A percentile compares a stretch with the other conserved stretches of the same genome.
phyloP scores from a whole-genome alignment of 2,797 vertebrate species.

The Sphaeramia orbicularis region DNA sequence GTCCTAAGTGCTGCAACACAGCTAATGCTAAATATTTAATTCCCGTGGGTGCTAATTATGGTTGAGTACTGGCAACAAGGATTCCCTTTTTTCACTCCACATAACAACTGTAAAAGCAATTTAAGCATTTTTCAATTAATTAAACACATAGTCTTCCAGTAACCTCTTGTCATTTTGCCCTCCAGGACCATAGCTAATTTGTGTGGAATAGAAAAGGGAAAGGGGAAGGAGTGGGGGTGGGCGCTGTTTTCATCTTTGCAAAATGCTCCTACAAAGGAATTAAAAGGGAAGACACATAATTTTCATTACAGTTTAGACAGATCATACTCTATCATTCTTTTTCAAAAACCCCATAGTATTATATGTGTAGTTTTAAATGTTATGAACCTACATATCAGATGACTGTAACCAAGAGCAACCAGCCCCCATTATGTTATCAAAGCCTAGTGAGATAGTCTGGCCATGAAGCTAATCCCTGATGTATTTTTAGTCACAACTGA shows the following conservation, averaged over 20 bases:
- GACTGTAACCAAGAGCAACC: constrained; percentile 77
- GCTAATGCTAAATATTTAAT: constrained; percentile 99
- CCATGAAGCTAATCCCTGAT: constrained; percentile 82
- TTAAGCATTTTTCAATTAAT: constrained; percentile 99
- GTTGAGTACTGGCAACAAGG: constrained; percentile 98
- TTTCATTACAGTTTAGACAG: constrained; percentile 74
- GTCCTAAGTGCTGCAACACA: constrained; percentile 99
- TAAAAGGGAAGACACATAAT: constrained; percentile 75
- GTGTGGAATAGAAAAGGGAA: constrained; percentile 92
- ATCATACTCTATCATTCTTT: constrained; percentile 70
- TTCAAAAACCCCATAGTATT: constrained; percentile 68
- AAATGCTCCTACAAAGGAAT: constrained; percentile 82
- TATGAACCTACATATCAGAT: constrained; percentile 79
- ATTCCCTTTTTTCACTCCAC: constrained; percentile 91
- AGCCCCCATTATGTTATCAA: constrained; percentile 83
- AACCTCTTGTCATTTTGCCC: constrained; percentile 99
- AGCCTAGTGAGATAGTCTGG: constrained; percentile 79
- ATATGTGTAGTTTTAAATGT: constrained; percentile 73
- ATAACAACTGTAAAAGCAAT: constrained; percentile 99
- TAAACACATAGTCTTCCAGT: constrained; percentile 99
- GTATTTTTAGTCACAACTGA: constrained; percentile 86
- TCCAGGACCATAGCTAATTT: constrained; percentile 99
- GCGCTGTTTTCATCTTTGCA: constrained; percentile 81
- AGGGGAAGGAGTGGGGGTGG: constrained; percentile 68
- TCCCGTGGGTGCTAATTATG: constrained; percentile 99